Evolutionary conservation across 2,888 invertebrate species (phyloP).

Genomic region (Pardosa pseudoannulata): DNA sequence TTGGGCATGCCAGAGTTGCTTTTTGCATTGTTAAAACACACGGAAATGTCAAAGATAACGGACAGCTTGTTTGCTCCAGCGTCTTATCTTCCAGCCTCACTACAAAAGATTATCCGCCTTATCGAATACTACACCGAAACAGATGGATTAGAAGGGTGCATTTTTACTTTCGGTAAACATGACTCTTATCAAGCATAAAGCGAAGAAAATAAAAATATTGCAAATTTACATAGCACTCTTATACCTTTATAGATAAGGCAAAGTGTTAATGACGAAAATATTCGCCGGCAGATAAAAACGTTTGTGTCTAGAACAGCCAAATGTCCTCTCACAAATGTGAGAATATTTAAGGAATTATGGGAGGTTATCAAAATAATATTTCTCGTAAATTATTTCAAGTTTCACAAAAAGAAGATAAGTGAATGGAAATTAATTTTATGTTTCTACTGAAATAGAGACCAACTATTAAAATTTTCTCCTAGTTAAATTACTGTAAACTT

Average conservation of each 20-base stretch:
- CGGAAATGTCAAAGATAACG: conserved; percentile 56
- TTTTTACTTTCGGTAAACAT: conserved; percentile 65
- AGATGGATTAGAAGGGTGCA: conserved; percentile 62
- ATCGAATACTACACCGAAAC: conserved; percentile 44
- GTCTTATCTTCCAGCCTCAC: conserved; percentile 44
- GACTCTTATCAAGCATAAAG: conserved; percentile 50
- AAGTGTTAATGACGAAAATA: conserved; percentile 22
- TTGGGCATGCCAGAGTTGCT: conserved; percentile 5
- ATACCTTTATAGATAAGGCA: conserved; percentile 32
- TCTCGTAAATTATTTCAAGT: too few species aligned
- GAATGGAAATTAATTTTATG: too few species aligned
- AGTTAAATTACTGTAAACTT: too few species aligned
- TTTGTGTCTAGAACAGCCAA: background rate
- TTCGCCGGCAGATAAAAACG: background rate
- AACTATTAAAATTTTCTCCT: too few species aligned
- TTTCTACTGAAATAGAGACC: too few species aligned
- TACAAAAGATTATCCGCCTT: conserved; percentile 53
- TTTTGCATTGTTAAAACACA: conserved; percentile 41
- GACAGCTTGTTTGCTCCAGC: conserved; percentile 42
- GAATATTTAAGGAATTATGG: too few species aligned
- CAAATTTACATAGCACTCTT: conserved; percentile 62
- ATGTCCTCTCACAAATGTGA: background rate
- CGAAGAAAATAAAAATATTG: conserved; percentile 62
- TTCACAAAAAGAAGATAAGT: too few species aligned
- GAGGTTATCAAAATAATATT: too few species aligned